These are phyloP conservation scores for Pantherophis vulpinus DNA, from an alignment of 2,797 vertebrate species.

Conservation along the genomic window DNA sequence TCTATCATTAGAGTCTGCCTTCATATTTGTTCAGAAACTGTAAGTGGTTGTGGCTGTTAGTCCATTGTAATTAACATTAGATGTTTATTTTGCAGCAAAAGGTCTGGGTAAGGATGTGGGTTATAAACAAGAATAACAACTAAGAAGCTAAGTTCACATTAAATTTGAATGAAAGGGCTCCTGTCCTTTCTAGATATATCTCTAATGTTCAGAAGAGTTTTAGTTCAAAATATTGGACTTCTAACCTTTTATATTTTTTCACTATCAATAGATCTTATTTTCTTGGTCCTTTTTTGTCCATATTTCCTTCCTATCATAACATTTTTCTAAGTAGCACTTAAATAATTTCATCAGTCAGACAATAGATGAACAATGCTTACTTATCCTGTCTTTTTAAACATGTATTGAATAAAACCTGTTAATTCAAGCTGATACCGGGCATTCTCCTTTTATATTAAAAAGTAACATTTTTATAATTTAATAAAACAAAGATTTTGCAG, in stretches of 20 bases:
- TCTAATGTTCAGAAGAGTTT: neutral
- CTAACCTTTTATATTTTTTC: neutral
- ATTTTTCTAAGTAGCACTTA: neutral
- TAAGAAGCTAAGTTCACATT: neutral
- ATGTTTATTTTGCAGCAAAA: neutral
- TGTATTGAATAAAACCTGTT: constrained; percentile 43
- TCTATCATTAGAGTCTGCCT: neutral
- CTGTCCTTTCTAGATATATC: neutral
- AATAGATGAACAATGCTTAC: neutral
- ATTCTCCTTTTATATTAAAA: constrained; percentile 58
- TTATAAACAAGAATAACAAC: neutral
- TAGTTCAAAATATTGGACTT: neutral
- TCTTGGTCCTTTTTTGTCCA: neutral
- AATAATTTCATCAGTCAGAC: neutral
- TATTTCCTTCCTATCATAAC: constrained; percentile 1
- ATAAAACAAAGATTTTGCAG: constrained; percentile 62
- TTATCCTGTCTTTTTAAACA: constrained; percentile 35
- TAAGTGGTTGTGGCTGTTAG: neutral
- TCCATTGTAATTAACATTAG: neutral
- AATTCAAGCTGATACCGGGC: constrained; percentile 41
- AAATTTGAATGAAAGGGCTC: neutral
- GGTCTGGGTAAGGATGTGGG: neutral
- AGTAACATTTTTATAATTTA: constrained; percentile 56
- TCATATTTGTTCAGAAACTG: neutral
- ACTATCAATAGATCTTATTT: constrained; percentile 7